Evolutionary conservation across 2,888 invertebrate genomes (phyloP).

Genomic region (Drosophila limbata): DNA sequence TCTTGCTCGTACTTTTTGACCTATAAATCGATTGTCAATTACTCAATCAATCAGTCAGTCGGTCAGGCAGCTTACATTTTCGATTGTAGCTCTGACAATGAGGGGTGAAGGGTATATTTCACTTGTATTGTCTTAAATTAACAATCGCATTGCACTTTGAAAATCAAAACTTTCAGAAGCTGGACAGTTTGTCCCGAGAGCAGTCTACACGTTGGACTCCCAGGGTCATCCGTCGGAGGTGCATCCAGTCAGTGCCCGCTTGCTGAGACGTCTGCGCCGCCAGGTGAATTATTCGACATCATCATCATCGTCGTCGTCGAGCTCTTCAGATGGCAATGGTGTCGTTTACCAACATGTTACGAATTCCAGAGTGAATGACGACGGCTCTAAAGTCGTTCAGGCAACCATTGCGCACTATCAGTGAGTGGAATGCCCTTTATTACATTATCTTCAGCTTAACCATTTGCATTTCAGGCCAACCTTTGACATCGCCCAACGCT

Average conservation of each 20-base stretch:
- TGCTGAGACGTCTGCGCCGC: conserved; percentile 80
- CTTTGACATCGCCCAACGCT: conserved; percentile 39
- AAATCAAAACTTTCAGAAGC: conserved; percentile 53
- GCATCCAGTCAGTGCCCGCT: conserved; percentile 74
- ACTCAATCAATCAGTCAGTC: neutral
- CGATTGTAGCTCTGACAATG: neutral
- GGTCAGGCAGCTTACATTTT: neutral
- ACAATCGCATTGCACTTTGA: neutral
- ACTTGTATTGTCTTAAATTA: neutral
- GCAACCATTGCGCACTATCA: conserved; percentile 30
- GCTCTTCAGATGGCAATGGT: conserved; percentile 46
- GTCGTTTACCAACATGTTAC: conserved; percentile 23
- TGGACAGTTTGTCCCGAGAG: conserved; percentile 81
- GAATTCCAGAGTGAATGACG: conserved; percentile 42
- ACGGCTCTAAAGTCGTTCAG: conserved; percentile 37
- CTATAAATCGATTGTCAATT: neutral
- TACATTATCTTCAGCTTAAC: neutral
- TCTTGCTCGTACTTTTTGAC: too few relatives aligned
- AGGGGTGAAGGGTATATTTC: neutral
- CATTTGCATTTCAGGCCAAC: conserved; percentile 2
- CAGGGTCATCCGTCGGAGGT: conserved; percentile 81
- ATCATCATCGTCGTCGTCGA: conserved; percentile 57
- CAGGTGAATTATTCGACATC: conserved; percentile 57
- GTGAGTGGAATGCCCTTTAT: neutral
- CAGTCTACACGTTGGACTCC: conserved; percentile 81